These are phyloP conservation scores for Laticauda colubrina DNA, from an alignment of 2,113 vertebrate species.

Conservation along the genomic window DNA sequence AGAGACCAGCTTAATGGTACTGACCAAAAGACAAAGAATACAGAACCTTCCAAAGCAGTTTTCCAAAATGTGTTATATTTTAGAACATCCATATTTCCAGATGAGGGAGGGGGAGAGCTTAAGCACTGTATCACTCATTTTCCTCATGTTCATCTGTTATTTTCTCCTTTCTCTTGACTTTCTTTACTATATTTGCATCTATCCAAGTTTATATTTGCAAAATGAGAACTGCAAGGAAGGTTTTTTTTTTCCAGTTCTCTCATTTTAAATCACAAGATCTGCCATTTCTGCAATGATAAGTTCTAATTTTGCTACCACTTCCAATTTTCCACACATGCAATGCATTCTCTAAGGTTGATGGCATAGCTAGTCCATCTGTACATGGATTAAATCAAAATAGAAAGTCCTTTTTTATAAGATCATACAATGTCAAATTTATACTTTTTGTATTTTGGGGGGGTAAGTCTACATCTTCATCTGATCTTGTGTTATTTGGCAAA, in stretches of 20 bases:
- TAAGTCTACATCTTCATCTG: background rate
- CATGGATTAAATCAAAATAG: background rate
- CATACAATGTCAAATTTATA: background rate
- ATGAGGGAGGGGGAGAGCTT: background rate
- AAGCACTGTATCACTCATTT: background rate
- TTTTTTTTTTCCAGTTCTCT: background rate
- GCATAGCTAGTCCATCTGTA: too few relatives aligned
- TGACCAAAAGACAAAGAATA: slow-evolving; percentile 24
- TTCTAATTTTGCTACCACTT: background rate
- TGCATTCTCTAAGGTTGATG: background rate
- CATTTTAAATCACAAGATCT: background rate
- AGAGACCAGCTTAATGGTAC: slow-evolving; percentile 2
- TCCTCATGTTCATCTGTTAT: background rate
- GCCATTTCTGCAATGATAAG: background rate
- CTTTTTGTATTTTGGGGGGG: background rate
- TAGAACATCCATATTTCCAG: background rate
- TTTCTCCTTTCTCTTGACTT: background rate
- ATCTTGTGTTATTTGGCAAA: background rate
- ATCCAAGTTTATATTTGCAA: background rate
- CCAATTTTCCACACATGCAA: background rate
- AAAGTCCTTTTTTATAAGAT: background rate
- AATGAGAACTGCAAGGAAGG: too few relatives aligned
- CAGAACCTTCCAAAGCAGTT: background rate
- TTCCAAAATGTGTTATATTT: background rate
- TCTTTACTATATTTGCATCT: background rate